Evolutionary conservation across 2,888 invertebrate species (phyloP).

Genomic region (Atethmia centrago): DNA sequence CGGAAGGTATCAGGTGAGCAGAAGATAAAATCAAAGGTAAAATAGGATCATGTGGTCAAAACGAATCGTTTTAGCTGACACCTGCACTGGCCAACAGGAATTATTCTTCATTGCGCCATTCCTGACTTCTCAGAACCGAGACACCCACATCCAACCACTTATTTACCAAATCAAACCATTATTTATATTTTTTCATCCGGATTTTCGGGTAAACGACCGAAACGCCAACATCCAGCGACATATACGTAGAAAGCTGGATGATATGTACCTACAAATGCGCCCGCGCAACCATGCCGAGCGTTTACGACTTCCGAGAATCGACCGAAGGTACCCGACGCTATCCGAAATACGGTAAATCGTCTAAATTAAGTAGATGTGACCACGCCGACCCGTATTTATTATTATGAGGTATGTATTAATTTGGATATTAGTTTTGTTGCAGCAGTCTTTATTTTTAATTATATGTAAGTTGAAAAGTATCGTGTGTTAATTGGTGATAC

Average conservation of each 20-base stretch:
- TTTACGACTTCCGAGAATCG: conserved; percentile 85
- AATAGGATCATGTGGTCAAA: conserved; percentile 2
- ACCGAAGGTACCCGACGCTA: conserved; percentile 72
- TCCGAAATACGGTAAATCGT: conserved; percentile 83
- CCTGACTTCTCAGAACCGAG: conserved; percentile 46
- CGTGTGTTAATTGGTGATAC: conserved; percentile 64
- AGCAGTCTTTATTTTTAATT: conserved; percentile 63
- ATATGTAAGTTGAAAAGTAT: conserved; percentile 57
- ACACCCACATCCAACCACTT: conserved; percentile 56
- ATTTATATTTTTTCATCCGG: conserved; percentile 62
- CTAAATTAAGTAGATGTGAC: conserved; percentile 83
- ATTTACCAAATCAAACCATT: conserved; percentile 60
- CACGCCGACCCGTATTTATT: conserved; percentile 70
- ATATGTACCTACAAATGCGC: conserved; percentile 75
- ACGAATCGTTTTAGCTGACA: conserved; percentile 15
- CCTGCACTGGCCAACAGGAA: conserved; percentile 6
- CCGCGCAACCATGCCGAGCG: conserved; percentile 70
- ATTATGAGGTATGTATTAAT: conserved; percentile 71
- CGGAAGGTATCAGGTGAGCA: neutral
- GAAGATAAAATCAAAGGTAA: neutral
- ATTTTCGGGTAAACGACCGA: conserved; percentile 64
- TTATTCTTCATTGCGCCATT: conserved; percentile 37
- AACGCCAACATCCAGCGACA: conserved; percentile 70
- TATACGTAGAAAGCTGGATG: conserved; percentile 78
- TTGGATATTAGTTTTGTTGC: conserved; percentile 54